Evolutionary conservation across 2,888 invertebrate genomes (phyloP).

Genomic region (Lochmaea crataegi): DNA sequence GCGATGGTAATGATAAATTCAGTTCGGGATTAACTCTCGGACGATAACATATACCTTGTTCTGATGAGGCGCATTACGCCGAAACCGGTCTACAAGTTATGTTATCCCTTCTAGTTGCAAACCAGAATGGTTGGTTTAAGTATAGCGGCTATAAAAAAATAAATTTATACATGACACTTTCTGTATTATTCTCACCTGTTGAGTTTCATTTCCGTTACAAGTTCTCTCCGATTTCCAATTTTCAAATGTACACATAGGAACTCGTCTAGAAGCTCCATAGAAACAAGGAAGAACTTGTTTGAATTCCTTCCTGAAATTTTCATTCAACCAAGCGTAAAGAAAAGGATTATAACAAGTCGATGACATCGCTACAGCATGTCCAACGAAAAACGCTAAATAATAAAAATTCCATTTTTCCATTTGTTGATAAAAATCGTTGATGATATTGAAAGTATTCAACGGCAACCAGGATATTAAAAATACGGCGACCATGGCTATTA

Average conservation of each 20-base stretch:
- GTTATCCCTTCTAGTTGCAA: too few relatives aligned
- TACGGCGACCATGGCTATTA: slow-evolving; percentile 96
- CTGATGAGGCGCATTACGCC: too few relatives aligned
- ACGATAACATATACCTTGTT: too few relatives aligned
- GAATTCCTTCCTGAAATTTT: slow-evolving; percentile 92
- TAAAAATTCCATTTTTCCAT: slow-evolving; percentile 85
- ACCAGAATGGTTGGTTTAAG: too few relatives aligned
- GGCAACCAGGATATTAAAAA: slow-evolving; percentile 97
- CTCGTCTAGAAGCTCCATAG: slow-evolving; percentile 60
- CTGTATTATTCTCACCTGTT: slow-evolving; percentile 15
- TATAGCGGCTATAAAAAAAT: too few relatives aligned
- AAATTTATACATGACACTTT: background rate
- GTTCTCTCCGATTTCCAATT: slow-evolving; percentile 76
- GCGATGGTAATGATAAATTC: too few relatives aligned
- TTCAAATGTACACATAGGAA: slow-evolving; percentile 63
- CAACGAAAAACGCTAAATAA: slow-evolving; percentile 84
- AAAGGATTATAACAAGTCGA: slow-evolving; percentile 96
- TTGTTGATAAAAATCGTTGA: slow-evolving; percentile 81
- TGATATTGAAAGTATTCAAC: slow-evolving; percentile 88
- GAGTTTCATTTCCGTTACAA: slow-evolving; percentile 71
- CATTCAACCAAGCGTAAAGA: slow-evolving; percentile 95
- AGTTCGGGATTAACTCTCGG: too few relatives aligned
- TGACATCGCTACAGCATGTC: slow-evolving; percentile 92
- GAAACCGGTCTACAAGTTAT: too few relatives aligned
- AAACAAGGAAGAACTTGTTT: slow-evolving; percentile 79